phyloP scores from a whole-genome alignment of 2,888 invertebrate genomes.

The Empis stercorea region DNA sequence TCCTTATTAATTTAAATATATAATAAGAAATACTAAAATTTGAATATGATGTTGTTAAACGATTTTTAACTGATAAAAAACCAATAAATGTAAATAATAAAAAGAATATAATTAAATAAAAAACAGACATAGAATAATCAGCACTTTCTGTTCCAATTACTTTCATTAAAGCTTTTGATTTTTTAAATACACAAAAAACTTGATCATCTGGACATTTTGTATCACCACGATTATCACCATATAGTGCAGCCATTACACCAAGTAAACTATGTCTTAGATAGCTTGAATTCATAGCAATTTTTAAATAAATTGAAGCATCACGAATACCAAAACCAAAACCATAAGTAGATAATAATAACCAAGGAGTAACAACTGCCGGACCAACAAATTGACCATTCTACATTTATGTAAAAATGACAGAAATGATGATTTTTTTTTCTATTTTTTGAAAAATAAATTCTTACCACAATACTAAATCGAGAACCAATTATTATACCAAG shows the following conservation, averaged over 20 bases:
- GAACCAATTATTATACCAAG: constrained; percentile 64
- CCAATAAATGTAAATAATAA: constrained; percentile 50
- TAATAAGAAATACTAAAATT: constrained; percentile 46
- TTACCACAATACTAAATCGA: constrained; percentile 58
- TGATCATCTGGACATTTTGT: constrained; percentile 60
- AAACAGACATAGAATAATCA: constrained; percentile 53
- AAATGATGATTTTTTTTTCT: too few relatives aligned
- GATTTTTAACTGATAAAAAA: constrained; percentile 57
- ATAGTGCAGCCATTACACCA: constrained; percentile 65
- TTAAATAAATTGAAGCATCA: constrained; percentile 59
- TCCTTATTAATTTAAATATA: constrained; percentile 43
- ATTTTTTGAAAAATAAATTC: too few relatives aligned
- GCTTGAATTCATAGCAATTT: constrained; percentile 67
- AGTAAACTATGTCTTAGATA: constrained; percentile 73
- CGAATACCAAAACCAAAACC: constrained; percentile 66
- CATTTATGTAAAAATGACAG: constrained; percentile 21
- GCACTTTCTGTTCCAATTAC: constrained; percentile 61
- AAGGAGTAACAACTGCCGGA: constrained; percentile 72
- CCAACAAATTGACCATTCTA: constrained; percentile 84
- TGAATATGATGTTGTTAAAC: constrained; percentile 42
- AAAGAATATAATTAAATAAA: constrained; percentile 57
- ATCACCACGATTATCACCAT: constrained; percentile 60
- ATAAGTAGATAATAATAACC: constrained; percentile 76
- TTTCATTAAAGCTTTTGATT: constrained; percentile 58
- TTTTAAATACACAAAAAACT: constrained; percentile 62